These are phyloP conservation scores for Poeciliopsis presidionis DNA, from an alignment of 2,797 vertebrate species.

Conservation along the genomic window DNA sequence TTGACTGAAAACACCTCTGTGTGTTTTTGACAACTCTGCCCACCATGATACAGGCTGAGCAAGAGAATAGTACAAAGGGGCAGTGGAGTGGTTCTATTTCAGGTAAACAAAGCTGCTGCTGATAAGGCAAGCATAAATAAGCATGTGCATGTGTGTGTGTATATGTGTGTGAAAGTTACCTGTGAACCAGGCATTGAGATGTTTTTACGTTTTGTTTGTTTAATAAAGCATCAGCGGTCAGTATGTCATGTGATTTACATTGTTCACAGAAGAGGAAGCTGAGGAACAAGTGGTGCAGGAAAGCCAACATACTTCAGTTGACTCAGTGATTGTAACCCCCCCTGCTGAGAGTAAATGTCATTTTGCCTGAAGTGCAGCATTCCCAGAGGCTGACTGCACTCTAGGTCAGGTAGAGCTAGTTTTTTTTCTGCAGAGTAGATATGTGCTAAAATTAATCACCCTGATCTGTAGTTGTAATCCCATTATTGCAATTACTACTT, in stretches of 20 bases:
- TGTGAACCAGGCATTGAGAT: constrained; percentile 6
- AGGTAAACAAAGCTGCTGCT: constrained; percentile 55
- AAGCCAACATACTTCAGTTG: constrained; percentile 47
- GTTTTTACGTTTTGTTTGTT: not conserved
- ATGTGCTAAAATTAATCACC: constrained; percentile 18
- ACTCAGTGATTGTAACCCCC: constrained; percentile 11
- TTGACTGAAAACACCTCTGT: constrained; percentile 71
- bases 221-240: constrained; percentile 2
- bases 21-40: constrained; percentile 40
- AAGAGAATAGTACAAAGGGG: constrained; percentile 43
- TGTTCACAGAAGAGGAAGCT: constrained; percentile 17
- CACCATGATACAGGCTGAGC: constrained; percentile 45
- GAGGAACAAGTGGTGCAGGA: constrained; percentile 61
- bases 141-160: not conserved
- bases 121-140: constrained; percentile 24
- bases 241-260: constrained; percentile 7
- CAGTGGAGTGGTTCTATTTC: constrained; percentile 37
- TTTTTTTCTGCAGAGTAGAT: not conserved
- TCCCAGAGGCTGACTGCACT: constrained; percentile 51
- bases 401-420: constrained; percentile 56
- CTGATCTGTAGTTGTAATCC: constrained; percentile 38
- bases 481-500: constrained; percentile 2
- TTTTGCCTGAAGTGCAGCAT: constrained; percentile 72
- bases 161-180: not conserved
- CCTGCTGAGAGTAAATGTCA: constrained; percentile 38